These are phyloP conservation scores for Drosophila mimica DNA, from an alignment of 2,888 invertebrate genomes.

Conservation along the genomic window DNA sequence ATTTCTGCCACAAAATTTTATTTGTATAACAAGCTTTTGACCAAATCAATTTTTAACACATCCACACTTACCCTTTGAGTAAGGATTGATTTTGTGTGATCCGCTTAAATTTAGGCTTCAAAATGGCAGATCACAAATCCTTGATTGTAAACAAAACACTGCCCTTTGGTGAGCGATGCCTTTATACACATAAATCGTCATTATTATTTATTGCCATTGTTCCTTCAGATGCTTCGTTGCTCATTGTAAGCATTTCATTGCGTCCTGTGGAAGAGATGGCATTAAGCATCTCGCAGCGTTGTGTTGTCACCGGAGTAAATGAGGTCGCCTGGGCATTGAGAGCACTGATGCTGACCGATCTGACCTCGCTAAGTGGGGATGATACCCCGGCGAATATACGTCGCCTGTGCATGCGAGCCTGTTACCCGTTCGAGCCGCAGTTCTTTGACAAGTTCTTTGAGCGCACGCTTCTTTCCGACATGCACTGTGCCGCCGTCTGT, in stretches of 20 bases:
- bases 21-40: not conserved
- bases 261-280: conserved; percentile 87
- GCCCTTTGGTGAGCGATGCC: conserved; percentile 75
- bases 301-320: conserved; percentile 84
- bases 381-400: conserved; percentile 92
- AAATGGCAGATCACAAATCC: conserved; percentile 41
- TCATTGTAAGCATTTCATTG: conserved; percentile 86
- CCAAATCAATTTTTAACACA: not conserved
- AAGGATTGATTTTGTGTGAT: not conserved
- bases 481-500: conserved; percentile 95
- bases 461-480: conserved; percentile 65
- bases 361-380: conserved; percentile 95
- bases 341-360: conserved; percentile 94
- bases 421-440: conserved; percentile 85
- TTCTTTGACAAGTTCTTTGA: conserved; percentile 74
- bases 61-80: not conserved
- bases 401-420: conserved; percentile 90
- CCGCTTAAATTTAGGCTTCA: not conserved
- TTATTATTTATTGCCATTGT: not conserved
- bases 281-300: conserved; percentile 84
- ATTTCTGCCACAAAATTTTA: not conserved
- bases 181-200: not conserved
- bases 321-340: conserved; percentile 92
- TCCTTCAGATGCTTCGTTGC: conserved; percentile 62
- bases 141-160: conserved; percentile 75